Percentiles rank a stretch among this genome's conserved stretches.
phyloP scores from a whole-genome alignment of 2,888 invertebrate genomes.

The Drosophila gaucha region DNA sequence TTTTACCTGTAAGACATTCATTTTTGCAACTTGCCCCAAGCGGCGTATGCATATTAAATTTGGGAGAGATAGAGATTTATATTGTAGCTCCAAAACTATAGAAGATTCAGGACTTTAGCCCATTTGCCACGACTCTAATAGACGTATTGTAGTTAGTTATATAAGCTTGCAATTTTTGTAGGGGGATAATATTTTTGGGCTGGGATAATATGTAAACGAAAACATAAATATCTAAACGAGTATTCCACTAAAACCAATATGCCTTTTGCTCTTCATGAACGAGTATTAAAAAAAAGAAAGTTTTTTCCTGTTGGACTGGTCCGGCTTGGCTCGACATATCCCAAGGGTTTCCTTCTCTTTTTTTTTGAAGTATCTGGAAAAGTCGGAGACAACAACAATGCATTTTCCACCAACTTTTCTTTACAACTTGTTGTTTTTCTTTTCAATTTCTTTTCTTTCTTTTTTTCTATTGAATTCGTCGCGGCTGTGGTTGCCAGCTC shows the following conservation, averaged over 20 bases:
- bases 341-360: constrained; percentile 42
- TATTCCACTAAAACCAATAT: neutral
- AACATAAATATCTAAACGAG: no score
- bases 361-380: constrained; percentile 26
- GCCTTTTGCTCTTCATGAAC: neutral
- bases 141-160: no score
- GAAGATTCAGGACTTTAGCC: no score
- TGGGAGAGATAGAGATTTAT: no score
- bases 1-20: no score
- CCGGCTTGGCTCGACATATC: constrained; percentile 60
- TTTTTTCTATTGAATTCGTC: constrained; percentile 57
- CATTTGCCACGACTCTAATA: no score
- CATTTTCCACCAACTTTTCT: constrained; percentile 65
- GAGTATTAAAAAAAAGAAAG: constrained; percentile 24
- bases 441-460: constrained; percentile 15
- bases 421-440: constrained; percentile 56
- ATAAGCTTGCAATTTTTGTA: no score
- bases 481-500: constrained; percentile 53
- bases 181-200: no score
- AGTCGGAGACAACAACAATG: constrained; percentile 42
- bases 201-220: no score
- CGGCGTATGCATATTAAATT: no score
- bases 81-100: no score
- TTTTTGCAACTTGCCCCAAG: no score
- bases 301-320: constrained; percentile 34